A percentile compares a stretch with the other conserved stretches of the same genome.
phyloP scores from a whole-genome alignment of 2,797 vertebrate genomes.

The Orientallactaga sibirica region DNA sequence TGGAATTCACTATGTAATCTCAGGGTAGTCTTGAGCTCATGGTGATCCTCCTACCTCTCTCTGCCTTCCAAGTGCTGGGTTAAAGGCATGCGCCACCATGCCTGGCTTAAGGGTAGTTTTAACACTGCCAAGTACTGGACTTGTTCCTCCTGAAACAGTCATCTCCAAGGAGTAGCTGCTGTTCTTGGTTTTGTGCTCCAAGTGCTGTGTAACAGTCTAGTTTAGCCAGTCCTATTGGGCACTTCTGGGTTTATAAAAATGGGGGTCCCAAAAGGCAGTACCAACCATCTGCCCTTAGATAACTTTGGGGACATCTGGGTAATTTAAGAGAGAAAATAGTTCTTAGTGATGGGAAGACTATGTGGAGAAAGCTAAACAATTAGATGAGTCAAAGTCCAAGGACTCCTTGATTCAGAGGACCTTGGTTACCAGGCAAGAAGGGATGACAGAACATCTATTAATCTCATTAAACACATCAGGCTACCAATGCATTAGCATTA shows the following conservation, averaged over 20 bases:
- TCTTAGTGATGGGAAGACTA: conserved; percentile 2
- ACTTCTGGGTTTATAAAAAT: neutral
- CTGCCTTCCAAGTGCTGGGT: too few relatives aligned
- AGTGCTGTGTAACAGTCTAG: neutral
- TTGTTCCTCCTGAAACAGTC: conserved; percentile 22
- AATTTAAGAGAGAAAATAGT: conserved; percentile 35
- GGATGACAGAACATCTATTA: conserved; percentile 85
- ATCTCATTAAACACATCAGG: conserved; percentile 86
- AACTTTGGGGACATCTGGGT: neutral
- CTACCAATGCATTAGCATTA: conserved; percentile 83
- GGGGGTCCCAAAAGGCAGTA: neutral
- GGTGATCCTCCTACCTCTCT: too few relatives aligned
- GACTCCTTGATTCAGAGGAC: conserved; percentile 77
- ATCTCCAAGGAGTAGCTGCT: conserved; percentile 5
- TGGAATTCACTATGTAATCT: too few relatives aligned
- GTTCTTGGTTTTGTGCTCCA: neutral
- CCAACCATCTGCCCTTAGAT: neutral
- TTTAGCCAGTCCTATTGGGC: neutral
- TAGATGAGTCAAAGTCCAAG: conserved; percentile 78
- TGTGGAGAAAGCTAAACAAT: conserved; percentile 83
- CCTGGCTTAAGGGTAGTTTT: neutral
- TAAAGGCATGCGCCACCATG: too few relatives aligned
- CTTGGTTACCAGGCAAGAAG: conserved; percentile 79
- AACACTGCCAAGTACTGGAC: neutral
- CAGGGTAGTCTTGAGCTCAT: too few relatives aligned